phyloP scores from a whole-genome alignment of 1,140 invertebrate genomes.

The Ips typographus region DNA sequence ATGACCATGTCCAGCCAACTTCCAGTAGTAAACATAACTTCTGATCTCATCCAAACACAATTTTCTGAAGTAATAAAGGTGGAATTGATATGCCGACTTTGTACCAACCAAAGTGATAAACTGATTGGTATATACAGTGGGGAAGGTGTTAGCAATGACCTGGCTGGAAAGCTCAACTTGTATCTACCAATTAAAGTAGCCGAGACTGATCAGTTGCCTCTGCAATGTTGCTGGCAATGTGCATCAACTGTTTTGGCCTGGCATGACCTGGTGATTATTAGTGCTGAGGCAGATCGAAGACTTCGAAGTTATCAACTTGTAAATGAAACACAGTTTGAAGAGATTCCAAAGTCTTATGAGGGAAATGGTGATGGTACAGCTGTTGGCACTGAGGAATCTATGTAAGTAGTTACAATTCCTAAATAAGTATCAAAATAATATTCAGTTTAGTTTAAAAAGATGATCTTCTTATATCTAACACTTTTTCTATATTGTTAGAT shows the following conservation, averaged over 20 bases:
- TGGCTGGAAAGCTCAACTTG: conserved; percentile 57
- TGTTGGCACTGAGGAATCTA: conserved; percentile 9
- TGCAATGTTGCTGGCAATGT: conserved; percentile 65
- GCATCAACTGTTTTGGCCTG: conserved; percentile 63
- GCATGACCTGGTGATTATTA: conserved; percentile 61
- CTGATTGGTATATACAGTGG: conserved; percentile 58
- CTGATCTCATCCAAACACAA: not conserved
- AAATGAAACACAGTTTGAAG: conserved; percentile 31
- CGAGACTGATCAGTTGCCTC: conserved; percentile 58
- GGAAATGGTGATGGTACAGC: not conserved
- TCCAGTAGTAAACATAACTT: not conserved
- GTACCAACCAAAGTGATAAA: conserved; percentile 56
- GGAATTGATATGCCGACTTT: conserved; percentile 54
- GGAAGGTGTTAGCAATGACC: conserved; percentile 55
- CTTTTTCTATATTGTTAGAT: not conserved
- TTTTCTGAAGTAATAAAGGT: conserved; percentile 37
- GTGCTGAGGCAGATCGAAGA: conserved; percentile 58
- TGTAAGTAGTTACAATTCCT: conserved; percentile 17
- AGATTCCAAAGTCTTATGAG: conserved; percentile 5
- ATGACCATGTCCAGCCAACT: not conserved
- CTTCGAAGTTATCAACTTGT: conserved; percentile 48
- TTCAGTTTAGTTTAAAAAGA: not conserved
- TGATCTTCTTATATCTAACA: not conserved
- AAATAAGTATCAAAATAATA: not conserved
- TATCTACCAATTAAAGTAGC: conserved; percentile 60